These are phyloP conservation scores for Phorcus lineatus DNA, from an alignment of 2,888 invertebrate species.

Conservation along the genomic window DNA sequence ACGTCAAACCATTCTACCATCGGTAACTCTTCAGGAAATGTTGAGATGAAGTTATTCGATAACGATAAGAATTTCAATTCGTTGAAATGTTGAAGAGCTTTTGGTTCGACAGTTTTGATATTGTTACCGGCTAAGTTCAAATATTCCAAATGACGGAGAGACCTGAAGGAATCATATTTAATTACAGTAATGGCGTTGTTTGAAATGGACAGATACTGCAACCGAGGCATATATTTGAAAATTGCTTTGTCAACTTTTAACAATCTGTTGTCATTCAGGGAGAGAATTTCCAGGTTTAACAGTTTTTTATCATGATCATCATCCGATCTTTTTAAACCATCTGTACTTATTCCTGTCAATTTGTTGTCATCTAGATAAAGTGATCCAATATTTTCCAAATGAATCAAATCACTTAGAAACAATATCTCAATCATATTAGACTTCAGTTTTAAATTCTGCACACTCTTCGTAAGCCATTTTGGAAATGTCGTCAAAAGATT, in stretches of 20 bases:
- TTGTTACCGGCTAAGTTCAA: slow-evolving; percentile 46
- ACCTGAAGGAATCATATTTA: slow-evolving; percentile 24
- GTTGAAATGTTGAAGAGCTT: slow-evolving; percentile 29
- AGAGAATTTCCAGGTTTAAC: slow-evolving; percentile 19
- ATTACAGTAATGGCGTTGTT: slow-evolving; percentile 33
- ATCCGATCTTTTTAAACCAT: not conserved
- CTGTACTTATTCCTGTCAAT: not conserved
- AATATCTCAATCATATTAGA: slow-evolving; percentile 27
- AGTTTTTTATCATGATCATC: slow-evolving; percentile 14
- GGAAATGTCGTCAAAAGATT: slow-evolving; percentile 37
- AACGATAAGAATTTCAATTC: slow-evolving; percentile 43
- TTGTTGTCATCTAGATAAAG: slow-evolving; percentile 29
- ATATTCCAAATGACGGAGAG: slow-evolving; percentile 27
- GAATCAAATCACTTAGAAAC: not conserved
- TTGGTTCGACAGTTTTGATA: slow-evolving; percentile 32
- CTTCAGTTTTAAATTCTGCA: slow-evolving; percentile 29
- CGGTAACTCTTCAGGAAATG: slow-evolving; percentile 40
- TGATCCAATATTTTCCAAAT: slow-evolving; percentile 4
- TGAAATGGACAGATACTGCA: slow-evolving; percentile 32
- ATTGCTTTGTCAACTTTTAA: not conserved
- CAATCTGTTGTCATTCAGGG: slow-evolving; percentile 29
- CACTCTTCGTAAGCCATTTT: slow-evolving; percentile 20
- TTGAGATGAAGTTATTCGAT: slow-evolving; percentile 39
- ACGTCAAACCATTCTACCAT: slow-evolving; percentile 50
- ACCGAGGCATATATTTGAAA: slow-evolving; percentile 13